These are phyloP conservation scores for Drosophila pallidifrons DNA, from an alignment of 1,140 invertebrate genomes.

Conservation along the genomic window DNA sequence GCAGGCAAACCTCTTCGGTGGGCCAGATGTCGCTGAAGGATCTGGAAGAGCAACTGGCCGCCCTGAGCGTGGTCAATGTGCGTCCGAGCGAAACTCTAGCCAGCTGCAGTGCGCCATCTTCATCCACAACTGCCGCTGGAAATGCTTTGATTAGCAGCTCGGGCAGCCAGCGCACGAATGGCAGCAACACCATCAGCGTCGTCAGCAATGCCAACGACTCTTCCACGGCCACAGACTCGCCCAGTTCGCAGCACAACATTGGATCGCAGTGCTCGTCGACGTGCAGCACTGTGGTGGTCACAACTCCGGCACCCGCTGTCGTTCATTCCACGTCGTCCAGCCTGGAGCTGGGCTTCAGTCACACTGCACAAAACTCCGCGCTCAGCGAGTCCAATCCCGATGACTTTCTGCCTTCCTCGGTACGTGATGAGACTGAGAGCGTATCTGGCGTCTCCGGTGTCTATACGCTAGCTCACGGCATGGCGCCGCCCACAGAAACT, in stretches of 20 bases:
- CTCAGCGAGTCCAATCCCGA: slow-evolving; percentile 88
- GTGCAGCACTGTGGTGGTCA: slow-evolving; percentile 92
- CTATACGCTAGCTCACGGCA: slow-evolving; percentile 85
- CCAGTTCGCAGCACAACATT: slow-evolving; percentile 83
- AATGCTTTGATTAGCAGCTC: slow-evolving; percentile 4
- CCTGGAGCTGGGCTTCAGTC: slow-evolving; percentile 92
- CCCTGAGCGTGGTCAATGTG: slow-evolving; percentile 74
- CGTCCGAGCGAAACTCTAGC: slow-evolving; percentile 79
- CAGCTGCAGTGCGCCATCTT: slow-evolving; percentile 68
- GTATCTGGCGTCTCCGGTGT: slow-evolving; percentile 78
- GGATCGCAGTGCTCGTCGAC: slow-evolving; percentile 93
- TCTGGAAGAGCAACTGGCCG: slow-evolving; percentile 80
- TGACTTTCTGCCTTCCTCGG: slow-evolving; percentile 85
- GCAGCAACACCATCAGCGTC: slow-evolving; percentile 1
- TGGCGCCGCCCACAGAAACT: slow-evolving; percentile 89
- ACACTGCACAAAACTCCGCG: slow-evolving; percentile 92
- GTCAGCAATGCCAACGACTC: slow-evolving; percentile 50
- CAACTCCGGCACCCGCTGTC: slow-evolving; percentile 85
- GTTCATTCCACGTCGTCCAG: slow-evolving; percentile 89
- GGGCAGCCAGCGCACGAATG: slow-evolving; percentile 33
- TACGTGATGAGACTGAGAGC: slow-evolving; percentile 85
- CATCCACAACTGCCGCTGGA: background rate
- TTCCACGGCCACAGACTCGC: slow-evolving; percentile 77
- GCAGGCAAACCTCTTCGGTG: slow-evolving; percentile 86
- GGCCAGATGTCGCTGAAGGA: slow-evolving; percentile 84